Evolutionary conservation across 2,797 vertebrate species (phyloP), one percentile per base, ranked within the genome.

Genomic region (Galago senegalensis): DNA sequence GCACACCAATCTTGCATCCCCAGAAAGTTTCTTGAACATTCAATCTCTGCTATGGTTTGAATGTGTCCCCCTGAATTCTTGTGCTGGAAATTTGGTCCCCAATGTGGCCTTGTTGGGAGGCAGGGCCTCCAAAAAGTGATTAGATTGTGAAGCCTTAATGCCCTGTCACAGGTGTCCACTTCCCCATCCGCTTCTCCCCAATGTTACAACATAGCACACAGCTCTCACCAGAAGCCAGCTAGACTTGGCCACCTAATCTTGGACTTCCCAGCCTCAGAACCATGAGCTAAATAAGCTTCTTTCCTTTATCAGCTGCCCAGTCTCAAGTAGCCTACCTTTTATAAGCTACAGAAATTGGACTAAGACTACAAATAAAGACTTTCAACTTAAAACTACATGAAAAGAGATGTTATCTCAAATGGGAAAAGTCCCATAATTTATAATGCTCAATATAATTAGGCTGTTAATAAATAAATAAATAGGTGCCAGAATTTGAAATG

Each of bases 311-410:
- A 80, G 34, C 53, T 80, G 34, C 21, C n/a, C 1, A 80, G 21
- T 80, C n/a, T 58, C 53, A 58, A 58, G n/a, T 80, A 23, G 16
- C 34, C 53, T 77, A 20, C 25, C 49, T 79, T 11, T 34, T 34
- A 37, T 17, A 80, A 80, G 23, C 14, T 2, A 58, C 31, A 79
- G 76, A 79, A 79, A 56, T 6, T 43, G 25, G 25, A 73, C 25
- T 70, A 20, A 72, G 40, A 72, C 49, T 70, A 90, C 63, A 89
- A 83, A 94, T 72, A 90, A 87, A 95, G 63, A 80, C 70, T 92
- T 63, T 65, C 29, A 53, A 88, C 83, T 67, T 80, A 84, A 94
- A 75, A 69, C 58, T 58, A 34, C 25, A 76, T 25, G 31, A 34
- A 69, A 86, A 72, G 6, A 60, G 6, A 60, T 20, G 25, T 12